phyloP scores from a whole-genome alignment of 2,113 vertebrate species.

The Tursiops truncatus region DNA sequence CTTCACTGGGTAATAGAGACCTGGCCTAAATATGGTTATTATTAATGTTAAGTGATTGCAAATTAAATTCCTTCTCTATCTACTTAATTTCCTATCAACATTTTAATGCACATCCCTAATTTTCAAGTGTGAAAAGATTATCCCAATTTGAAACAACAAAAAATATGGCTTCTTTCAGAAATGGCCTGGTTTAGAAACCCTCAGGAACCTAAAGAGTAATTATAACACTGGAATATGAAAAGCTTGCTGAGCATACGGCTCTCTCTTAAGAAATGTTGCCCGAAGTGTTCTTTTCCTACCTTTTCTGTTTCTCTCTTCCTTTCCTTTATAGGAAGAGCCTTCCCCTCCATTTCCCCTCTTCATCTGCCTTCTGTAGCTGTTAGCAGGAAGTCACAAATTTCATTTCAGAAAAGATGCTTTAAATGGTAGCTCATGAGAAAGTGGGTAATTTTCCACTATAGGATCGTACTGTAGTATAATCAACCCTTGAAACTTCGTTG shows the following conservation, averaged over 20 bases:
- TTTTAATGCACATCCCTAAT: neutral
- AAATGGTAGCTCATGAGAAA: conserved; percentile 56
- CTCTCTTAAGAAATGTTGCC: conserved; percentile 32
- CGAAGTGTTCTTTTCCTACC: conserved; percentile 52
- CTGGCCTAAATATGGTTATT: neutral
- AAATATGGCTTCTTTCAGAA: neutral
- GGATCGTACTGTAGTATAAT: neutral
- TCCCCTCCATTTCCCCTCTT: neutral
- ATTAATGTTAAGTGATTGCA: conserved; percentile 33
- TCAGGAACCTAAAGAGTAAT: neutral
- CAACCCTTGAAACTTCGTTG: neutral
- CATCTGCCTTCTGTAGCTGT: neutral
- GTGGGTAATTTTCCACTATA: neutral
- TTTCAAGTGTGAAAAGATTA: neutral
- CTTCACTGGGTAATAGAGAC: neutral
- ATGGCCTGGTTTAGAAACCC: conserved; percentile 32
- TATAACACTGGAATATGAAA: neutral
- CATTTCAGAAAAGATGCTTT: conserved; percentile 51
- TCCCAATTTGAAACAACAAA: neutral
- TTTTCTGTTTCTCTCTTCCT: conserved; percentile 35
- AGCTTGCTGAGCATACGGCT: neutral
- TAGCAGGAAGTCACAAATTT: conserved; percentile 59
- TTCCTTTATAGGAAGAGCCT: neutral
- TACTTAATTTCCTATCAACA: neutral
- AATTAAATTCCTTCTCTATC: conserved; percentile 21